phyloP scores from a whole-genome alignment of 2,888 invertebrate species.

The Lucinisca nassula region DNA sequence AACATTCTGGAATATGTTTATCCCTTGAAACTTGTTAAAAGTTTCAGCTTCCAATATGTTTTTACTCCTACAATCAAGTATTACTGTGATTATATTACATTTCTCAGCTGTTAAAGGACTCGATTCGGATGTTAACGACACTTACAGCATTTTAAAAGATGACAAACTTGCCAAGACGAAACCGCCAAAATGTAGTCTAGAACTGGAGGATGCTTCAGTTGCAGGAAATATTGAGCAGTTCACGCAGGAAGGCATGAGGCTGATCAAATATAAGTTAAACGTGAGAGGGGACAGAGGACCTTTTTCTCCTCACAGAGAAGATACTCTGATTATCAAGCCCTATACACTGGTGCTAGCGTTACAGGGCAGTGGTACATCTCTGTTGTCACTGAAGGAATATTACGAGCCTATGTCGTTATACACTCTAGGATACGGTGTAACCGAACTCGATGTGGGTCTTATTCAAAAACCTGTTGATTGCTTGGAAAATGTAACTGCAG shows the following conservation, averaged over 20 bases:
- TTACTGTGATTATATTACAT: no score
- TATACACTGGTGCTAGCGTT: background rate
- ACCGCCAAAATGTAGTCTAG: background rate
- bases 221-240: background rate
- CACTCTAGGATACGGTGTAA: background rate
- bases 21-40: no score
- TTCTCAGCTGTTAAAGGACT: no score
- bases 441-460: background rate
- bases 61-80: no score
- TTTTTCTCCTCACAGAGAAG: background rate
- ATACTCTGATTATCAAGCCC: background rate
- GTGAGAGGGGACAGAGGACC: background rate
- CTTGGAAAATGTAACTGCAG: background rate
- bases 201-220: background rate
- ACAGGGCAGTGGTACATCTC: background rate
- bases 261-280: background rate
- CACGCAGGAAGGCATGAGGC: background rate
- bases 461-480: slow-evolving; percentile 9
- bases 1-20: no score
- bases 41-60: no score
- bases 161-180: no score
- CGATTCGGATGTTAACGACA: no score
- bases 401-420: background rate
- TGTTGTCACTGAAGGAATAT: slow-evolving; percentile 9
- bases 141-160: no score